Evolutionary conservation across 2,888 invertebrate species (phyloP).

Genomic region (Acronicta leporina): DNA sequence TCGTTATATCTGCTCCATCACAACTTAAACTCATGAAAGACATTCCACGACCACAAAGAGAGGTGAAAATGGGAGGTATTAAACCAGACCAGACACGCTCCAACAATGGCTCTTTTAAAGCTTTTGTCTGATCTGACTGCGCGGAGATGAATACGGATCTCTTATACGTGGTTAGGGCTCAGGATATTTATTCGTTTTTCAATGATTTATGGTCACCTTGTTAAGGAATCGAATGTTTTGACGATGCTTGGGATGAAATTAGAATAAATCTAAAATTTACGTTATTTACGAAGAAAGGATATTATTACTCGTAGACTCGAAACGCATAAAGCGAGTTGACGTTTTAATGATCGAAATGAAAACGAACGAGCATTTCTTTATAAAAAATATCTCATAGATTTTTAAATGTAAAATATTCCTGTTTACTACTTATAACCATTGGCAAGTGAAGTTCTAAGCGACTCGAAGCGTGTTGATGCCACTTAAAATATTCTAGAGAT

Average conservation of each 20-base stretch:
- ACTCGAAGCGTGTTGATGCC: conserved; percentile 29
- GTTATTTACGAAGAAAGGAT: conserved; percentile 14
- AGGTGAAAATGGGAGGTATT: conserved; percentile 75
- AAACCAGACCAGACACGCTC: conserved; percentile 67
- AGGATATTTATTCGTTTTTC: conserved; percentile 41
- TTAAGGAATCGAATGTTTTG: conserved; percentile 31
- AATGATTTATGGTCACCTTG: conserved; percentile 51
- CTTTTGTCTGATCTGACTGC: conserved; percentile 67
- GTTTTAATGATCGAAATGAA: conserved; percentile 18
- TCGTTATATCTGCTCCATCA: conserved; percentile 30
- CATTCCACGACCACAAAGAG: conserved; percentile 68
- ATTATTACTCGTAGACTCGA: not conserved
- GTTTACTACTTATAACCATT: conserved; percentile 25
- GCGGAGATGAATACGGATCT: conserved; percentile 55
- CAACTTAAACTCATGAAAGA: conserved; percentile 62
- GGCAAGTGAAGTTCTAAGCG: conserved; percentile 28
- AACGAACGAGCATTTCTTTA: conserved; percentile 10
- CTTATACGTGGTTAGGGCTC: conserved; percentile 37
- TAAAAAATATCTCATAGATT: conserved; percentile 18
- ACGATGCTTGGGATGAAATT: conserved; percentile 16
- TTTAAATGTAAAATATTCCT: conserved; percentile 24
- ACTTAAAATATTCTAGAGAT: conserved; percentile 37
- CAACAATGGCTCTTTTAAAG: conserved; percentile 75
- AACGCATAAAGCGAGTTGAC: not conserved
- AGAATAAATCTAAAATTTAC: conserved; percentile 33